Evolutionary conservation across 2,113 vertebrate species (phyloP).

Genomic region (Pongo abelii): DNA sequence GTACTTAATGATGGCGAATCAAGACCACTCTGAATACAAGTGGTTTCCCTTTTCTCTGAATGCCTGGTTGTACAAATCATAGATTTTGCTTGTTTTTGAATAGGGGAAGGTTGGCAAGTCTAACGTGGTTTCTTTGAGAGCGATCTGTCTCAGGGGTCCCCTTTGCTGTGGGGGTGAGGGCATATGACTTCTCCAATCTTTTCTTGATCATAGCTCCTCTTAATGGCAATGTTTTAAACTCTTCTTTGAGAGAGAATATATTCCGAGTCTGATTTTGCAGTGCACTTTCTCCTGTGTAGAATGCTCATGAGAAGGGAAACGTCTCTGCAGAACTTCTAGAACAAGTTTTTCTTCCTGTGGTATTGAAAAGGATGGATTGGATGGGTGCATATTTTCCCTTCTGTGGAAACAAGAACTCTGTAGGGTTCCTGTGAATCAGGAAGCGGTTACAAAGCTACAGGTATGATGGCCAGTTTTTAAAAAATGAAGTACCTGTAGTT

Average conservation of each 20-base stretch:
- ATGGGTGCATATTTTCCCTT: background rate
- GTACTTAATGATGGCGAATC: background rate
- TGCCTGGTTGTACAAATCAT: background rate
- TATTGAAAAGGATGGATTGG: background rate
- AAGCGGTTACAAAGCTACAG: background rate
- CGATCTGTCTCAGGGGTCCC: background rate
- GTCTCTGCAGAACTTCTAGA: background rate
- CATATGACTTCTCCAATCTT: background rate
- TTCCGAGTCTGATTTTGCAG: background rate
- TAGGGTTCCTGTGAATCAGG: background rate
- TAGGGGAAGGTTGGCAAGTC: background rate
- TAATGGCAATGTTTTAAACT: background rate
- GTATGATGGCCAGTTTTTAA: background rate
- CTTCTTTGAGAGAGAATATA: background rate
- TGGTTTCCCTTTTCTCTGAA: background rate
- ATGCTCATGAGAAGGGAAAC: background rate
- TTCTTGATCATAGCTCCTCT: background rate
- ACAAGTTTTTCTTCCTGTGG: background rate
- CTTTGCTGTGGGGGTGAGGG: background rate
- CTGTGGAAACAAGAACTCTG: background rate
- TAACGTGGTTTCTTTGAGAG: background rate
- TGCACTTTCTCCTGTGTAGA: background rate
- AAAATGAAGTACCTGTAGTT: background rate
- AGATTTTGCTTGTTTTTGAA: background rate
- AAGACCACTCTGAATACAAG: background rate